phyloP scores from a whole-genome alignment of 2,797 vertebrate genomes.

The Picus viridis region DNA sequence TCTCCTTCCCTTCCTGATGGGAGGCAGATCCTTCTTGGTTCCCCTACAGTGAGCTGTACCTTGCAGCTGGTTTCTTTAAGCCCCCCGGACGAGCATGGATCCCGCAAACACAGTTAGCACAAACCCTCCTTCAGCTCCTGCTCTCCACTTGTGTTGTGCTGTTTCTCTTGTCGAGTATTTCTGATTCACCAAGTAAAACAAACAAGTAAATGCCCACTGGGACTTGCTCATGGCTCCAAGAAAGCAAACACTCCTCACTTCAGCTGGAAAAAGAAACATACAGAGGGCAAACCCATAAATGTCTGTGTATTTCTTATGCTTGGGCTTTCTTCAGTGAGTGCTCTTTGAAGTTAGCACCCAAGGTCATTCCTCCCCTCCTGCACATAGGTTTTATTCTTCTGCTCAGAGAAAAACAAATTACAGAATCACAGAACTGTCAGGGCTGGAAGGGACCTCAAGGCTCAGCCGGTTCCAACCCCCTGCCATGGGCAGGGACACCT shows the following conservation, averaged over 20 bases:
- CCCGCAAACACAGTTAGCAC: not conserved
- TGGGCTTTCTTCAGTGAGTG: not conserved
- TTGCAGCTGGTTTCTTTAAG: not conserved
- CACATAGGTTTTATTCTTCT: not conserved
- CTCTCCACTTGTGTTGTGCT: not conserved
- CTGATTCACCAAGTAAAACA: not conserved
- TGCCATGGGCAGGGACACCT: no score
- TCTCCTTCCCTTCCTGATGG: not conserved
- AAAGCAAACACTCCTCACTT: not conserved
- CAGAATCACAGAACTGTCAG: no score
- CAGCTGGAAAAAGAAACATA: not conserved
- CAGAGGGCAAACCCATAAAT: not conserved
- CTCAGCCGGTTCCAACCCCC: no score
- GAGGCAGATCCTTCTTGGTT: not conserved
- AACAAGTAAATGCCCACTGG: not conserved
- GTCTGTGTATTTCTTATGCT: not conserved
- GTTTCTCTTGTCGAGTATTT: not conserved
- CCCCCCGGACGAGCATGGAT: not conserved
- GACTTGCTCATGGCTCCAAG: not conserved
- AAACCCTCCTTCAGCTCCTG: not conserved
- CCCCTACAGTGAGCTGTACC: not conserved
- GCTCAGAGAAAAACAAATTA: not conserved
- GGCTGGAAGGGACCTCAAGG: no score
- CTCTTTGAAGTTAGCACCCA: not conserved
- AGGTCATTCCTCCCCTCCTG: not conserved